Conservation (phyloP, 2,797 vertebrate species). For the Chelon auratus region DNA sequence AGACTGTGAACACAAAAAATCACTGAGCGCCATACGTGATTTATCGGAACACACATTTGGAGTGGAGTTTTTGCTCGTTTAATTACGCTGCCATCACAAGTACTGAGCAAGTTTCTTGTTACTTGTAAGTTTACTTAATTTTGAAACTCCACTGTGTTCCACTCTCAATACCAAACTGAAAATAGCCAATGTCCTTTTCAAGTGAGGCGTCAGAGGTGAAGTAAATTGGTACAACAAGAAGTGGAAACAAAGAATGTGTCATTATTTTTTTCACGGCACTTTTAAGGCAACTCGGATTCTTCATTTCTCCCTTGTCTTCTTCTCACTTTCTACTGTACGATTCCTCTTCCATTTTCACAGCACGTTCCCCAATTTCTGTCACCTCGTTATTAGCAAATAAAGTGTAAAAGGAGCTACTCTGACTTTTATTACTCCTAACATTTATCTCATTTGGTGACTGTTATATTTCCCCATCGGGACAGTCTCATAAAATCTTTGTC, state of each 20-base stretch:
- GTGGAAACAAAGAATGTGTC: conserved; percentile 29
- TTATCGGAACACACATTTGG: conserved; percentile 14
- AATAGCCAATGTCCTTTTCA: conserved; percentile 49
- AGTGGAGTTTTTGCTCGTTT: conserved; percentile 28
- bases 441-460: conserved; percentile 60
- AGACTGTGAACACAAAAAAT: not conserved
- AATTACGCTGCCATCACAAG: conserved; percentile 21
- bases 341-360: conserved; percentile 29
- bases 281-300: conserved; percentile 27
- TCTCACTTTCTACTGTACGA: conserved; percentile 16
- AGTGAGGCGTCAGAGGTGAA: conserved; percentile 39
- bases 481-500: conserved; percentile 54
- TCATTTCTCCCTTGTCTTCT: conserved; percentile 34
- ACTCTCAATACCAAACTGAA: conserved; percentile 34
- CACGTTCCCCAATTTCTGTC: conserved; percentile 11
- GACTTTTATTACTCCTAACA: conserved; percentile 61
- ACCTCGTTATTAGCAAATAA: conserved; percentile 40
- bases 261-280: conserved; percentile 47
- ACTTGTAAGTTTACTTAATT: conserved; percentile 23
- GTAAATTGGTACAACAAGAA: conserved; percentile 43
- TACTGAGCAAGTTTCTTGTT: conserved; percentile 11
- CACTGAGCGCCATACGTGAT: not conserved
- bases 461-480: conserved; percentile 54
- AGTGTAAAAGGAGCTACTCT: conserved; percentile 43
- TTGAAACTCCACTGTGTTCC: conserved; percentile 24